phyloP scores from a whole-genome alignment of 2,888 invertebrate species.

The Pseudococcus longispinus region DNA sequence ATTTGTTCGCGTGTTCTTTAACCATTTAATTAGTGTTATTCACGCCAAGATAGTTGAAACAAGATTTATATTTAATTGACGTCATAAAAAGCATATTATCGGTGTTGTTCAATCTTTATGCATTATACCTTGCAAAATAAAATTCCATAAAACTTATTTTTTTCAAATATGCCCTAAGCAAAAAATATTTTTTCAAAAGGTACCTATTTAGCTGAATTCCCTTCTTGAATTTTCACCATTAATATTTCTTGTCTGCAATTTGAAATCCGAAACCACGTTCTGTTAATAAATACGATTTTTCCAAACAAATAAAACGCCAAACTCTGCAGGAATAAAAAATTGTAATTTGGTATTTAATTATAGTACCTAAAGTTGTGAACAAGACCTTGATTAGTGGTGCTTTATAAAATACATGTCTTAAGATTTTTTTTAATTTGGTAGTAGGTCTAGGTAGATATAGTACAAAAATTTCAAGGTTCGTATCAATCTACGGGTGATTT shows the following conservation, averaged over 20 bases:
- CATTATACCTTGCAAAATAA: not conserved
- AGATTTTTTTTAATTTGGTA: not conserved
- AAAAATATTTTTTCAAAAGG: not conserved
- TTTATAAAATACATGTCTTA: not conserved
- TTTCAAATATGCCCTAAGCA: not conserved
- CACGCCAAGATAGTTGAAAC: not conserved
- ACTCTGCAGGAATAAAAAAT: not conserved
- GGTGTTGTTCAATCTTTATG: not conserved
- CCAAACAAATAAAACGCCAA: not conserved
- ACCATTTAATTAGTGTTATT: not conserved
- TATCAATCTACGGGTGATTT: not conserved
- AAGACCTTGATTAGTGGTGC: not conserved
- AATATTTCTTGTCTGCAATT: not conserved
- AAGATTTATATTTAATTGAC: not conserved
- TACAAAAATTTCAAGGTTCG: not conserved
- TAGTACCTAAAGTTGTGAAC: not conserved
- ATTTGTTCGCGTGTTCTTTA: not conserved
- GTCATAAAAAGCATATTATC: not conserved
- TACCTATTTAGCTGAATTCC: not conserved
- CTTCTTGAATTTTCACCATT: not conserved
- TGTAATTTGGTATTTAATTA: not conserved
- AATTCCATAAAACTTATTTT: not conserved
- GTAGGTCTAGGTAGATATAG: too few relatives aligned
- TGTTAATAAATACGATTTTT: not conserved
- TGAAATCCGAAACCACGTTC: not conserved